These are phyloP conservation scores for Dunckerocampus dactyliophorus DNA, from an alignment of 2,113 vertebrate species.

Conservation along the genomic window DNA sequence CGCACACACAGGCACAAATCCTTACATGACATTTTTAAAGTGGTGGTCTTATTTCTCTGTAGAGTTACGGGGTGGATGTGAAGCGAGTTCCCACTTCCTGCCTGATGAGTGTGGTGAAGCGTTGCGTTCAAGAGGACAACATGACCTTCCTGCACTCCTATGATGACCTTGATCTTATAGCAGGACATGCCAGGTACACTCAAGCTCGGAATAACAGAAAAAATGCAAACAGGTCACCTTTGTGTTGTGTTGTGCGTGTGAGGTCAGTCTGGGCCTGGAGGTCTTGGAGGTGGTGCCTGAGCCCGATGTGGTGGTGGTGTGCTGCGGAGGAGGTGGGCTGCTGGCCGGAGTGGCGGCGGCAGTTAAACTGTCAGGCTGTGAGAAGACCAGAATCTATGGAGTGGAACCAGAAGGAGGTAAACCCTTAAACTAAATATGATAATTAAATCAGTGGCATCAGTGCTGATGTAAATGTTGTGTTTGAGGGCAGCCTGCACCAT, in stretches of 20 bases:
- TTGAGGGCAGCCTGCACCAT: slow-evolving; percentile 71
- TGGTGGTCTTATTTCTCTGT: background rate
- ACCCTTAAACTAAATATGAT: background rate
- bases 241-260: background rate
- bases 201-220: background rate
- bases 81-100: slow-evolving; percentile 61
- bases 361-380: slow-evolving; percentile 69
- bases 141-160: slow-evolving; percentile 73
- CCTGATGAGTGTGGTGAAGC: slow-evolving; percentile 66
- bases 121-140: slow-evolving; percentile 64
- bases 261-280: slow-evolving; percentile 68
- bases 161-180: slow-evolving; percentile 71
- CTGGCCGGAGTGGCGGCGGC: slow-evolving; percentile 72
- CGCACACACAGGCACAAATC: background rate
- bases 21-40: background rate
- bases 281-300: slow-evolving; percentile 63
- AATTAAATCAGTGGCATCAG: too few species aligned
- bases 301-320: slow-evolving; percentile 73
- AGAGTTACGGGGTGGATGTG: slow-evolving; percentile 74
- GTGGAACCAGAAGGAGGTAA: slow-evolving; percentile 77
- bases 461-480: slow-evolving; percentile 7
- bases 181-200: slow-evolving; percentile 72
- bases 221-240: background rate
- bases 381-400: slow-evolving; percentile 69
- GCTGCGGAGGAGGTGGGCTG: slow-evolving; percentile 74